A percentile compares a stretch with the other conserved stretches of the same genome.
Evolutionary conservation across 2,888 invertebrate genomes (phyloP).

Genomic region (Lasioglossum marginatum): DNA sequence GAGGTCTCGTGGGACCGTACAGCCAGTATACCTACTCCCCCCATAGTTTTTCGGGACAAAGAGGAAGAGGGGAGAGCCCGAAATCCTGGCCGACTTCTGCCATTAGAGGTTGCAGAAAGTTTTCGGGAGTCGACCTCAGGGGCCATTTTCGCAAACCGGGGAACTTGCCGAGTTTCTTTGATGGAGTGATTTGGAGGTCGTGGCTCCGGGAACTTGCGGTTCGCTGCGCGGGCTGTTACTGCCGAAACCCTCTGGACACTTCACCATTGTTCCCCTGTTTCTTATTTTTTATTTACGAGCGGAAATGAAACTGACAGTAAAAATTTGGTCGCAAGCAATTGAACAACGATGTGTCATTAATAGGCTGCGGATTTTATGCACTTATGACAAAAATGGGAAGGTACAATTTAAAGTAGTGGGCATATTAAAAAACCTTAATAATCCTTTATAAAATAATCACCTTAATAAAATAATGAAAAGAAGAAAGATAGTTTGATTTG

Average conservation of each 20-base stretch:
- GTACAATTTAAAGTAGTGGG: too few species aligned
- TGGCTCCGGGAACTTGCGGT: background rate
- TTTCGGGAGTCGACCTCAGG: conserved; percentile 4
- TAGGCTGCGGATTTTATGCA: too few species aligned
- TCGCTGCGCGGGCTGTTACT: background rate
- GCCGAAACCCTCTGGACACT: background rate
- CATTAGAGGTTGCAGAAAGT: conserved; percentile 29
- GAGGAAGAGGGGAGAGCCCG: background rate
- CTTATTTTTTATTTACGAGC: background rate
- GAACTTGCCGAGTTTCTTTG: conserved; percentile 6
- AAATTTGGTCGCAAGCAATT: background rate
- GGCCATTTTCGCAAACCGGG: conserved; percentile 18
- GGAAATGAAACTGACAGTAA: background rate
- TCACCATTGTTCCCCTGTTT: background rate
- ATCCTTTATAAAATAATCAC: too few species aligned
- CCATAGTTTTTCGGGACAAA: background rate
- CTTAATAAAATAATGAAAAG: too few species aligned
- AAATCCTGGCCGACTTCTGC: conserved; percentile 29
- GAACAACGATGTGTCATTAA: background rate
- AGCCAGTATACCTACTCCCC: background rate
- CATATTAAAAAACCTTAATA: too few species aligned
- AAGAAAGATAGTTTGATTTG: too few species aligned
- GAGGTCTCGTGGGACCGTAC: background rate
- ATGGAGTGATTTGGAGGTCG: conserved; percentile 52
- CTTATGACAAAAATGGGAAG: too few species aligned